These are phyloP conservation scores for Drosophila atroscutellata DNA, from an alignment of 2,888 invertebrate species.

Conservation along the genomic window DNA sequence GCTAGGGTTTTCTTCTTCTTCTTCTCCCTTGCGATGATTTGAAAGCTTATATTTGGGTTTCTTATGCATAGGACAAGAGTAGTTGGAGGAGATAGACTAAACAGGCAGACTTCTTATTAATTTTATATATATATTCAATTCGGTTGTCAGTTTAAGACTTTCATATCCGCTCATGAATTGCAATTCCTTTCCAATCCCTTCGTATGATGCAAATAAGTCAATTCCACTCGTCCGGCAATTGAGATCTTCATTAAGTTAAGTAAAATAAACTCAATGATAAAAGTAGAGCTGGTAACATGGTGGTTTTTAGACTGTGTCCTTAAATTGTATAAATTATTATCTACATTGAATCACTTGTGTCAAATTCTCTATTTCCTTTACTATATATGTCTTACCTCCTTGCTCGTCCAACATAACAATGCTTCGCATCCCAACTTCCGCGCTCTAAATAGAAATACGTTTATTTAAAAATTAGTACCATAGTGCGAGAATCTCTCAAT, in stretches of 20 bases:
- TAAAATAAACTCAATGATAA: neutral
- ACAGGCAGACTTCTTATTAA: neutral
- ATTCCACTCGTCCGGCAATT: neutral
- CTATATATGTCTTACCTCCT: conserved; percentile 93
- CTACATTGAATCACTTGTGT: conserved; percentile 7
- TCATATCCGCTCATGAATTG: neutral
- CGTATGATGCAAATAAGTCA: neutral
- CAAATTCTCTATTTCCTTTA: conserved; percentile 28
- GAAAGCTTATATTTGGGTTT: neutral
- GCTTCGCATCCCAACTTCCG: conserved; percentile 99
- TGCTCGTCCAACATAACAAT: conserved; percentile 99
- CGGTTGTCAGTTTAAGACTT: too few relatives aligned
- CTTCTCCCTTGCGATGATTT: neutral
- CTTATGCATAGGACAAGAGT: neutral
- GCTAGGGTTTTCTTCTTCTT: neutral
- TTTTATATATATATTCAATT: neutral
- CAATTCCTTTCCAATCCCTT: neutral
- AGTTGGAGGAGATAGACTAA: neutral
- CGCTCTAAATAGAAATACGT: conserved; percentile 95
- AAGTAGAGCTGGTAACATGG: neutral
- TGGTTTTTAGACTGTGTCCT: neutral
- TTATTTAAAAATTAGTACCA: conserved; percentile 64
- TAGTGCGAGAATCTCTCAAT: conserved; percentile 25
- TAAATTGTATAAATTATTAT: neutral
- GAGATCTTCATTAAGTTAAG: neutral